A percentile compares a stretch with the other conserved stretches of the same genome.
phyloP scores from a whole-genome alignment of 2,888 invertebrate genomes.

The Acanthosepion pharaonis region DNA sequence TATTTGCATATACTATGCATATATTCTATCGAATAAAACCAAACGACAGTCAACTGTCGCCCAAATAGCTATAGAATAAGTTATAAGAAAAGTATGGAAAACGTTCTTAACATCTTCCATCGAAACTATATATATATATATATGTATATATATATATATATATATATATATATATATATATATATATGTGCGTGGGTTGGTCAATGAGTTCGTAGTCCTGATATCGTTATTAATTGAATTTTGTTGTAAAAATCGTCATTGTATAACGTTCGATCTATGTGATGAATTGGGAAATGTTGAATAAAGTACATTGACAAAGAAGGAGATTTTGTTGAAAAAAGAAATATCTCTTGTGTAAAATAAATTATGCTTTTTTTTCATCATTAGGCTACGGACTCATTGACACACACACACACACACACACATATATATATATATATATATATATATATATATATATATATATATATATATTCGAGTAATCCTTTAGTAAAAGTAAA shows the following conservation, averaged over 20 bases:
- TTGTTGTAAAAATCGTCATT: too few relatives aligned
- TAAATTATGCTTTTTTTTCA: not conserved
- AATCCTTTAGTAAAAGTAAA: not conserved
- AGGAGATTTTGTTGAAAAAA: too few relatives aligned
- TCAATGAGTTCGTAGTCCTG: not conserved
- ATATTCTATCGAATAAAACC: not conserved
- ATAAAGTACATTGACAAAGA: too few relatives aligned
- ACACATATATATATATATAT: not conserved
- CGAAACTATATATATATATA: not conserved
- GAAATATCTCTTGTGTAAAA: too few relatives aligned
- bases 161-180: not conserved
- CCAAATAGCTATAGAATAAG: not conserved
- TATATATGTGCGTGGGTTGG: not conserved
- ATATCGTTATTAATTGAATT: too few relatives aligned
- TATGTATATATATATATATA: not conserved
- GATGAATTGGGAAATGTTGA: too few relatives aligned
- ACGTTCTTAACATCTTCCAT: too few relatives aligned
- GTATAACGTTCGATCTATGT: too few relatives aligned
- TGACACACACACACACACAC: not conserved
- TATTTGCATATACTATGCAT: not conserved
- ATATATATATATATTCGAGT: constrained; percentile 25
- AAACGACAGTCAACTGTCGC: not conserved
- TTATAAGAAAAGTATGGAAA: too few relatives aligned
- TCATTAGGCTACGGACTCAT: not conserved
- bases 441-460: constrained; percentile 40